These are phyloP conservation scores for Yponomeuta plumbellus DNA, from an alignment of 2,888 invertebrate species.

Conservation along the genomic window DNA sequence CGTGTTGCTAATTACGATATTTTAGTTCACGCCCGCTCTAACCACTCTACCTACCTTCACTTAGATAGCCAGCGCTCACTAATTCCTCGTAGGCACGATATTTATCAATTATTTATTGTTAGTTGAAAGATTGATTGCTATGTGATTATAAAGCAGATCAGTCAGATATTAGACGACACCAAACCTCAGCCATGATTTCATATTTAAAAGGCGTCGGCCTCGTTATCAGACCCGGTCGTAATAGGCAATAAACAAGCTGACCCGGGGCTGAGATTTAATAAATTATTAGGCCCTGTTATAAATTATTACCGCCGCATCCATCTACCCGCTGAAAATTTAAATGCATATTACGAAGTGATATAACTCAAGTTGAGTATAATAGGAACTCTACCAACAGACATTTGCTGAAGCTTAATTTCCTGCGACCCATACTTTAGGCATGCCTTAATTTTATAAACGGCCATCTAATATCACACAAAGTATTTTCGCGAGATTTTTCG, in stretches of 20 bases:
- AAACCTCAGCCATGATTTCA: background rate
- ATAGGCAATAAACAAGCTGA: conserved; percentile 35
- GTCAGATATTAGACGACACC: background rate
- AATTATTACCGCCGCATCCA: background rate
- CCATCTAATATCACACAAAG: background rate
- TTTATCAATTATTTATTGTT: background rate
- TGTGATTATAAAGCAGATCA: background rate
- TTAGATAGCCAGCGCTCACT: background rate
- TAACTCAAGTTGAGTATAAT: no score
- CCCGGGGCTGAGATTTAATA: conserved; percentile 6
- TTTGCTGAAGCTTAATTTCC: background rate
- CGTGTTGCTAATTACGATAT: background rate
- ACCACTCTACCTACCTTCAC: background rate
- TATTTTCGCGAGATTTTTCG: background rate
- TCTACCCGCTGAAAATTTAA: background rate
- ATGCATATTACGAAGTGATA: background rate
- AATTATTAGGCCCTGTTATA: background rate
- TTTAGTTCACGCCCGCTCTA: background rate
- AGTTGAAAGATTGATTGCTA: background rate
- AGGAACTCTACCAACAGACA: background rate
- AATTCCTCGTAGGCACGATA: background rate
- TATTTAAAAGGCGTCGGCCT: conserved; percentile 12
- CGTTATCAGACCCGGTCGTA: conserved; percentile 34
- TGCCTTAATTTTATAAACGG: background rate
- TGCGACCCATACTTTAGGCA: background rate